A percentile compares a stretch with the other conserved stretches of the same genome.
Evolutionary conservation across 2,888 invertebrate genomes (phyloP).

Genomic region (Hypercompe scribonia): DNA sequence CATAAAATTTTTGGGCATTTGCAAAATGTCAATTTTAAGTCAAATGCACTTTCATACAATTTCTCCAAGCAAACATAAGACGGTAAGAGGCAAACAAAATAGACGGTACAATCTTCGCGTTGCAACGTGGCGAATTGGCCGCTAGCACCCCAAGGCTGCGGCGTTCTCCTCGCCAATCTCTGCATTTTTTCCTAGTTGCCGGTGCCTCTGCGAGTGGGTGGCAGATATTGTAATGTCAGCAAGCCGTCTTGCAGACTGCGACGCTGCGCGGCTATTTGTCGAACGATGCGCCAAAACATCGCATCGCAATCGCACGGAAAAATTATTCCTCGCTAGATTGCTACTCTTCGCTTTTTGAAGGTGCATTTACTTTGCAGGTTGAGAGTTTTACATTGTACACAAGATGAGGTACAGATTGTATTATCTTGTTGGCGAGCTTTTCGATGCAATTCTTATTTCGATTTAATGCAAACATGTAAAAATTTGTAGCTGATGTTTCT

Average conservation of each 20-base stretch:
- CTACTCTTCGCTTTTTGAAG: conserved; percentile 79
- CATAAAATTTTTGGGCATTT: conserved; percentile 66
- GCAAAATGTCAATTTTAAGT: conserved; percentile 74
- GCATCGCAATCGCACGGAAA: conserved; percentile 83
- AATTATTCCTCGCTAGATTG: conserved; percentile 81
- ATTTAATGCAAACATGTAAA: conserved; percentile 66
- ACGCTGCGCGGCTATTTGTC: conserved; percentile 76
- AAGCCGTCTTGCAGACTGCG: conserved; percentile 78
- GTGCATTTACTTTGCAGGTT: conserved; percentile 77
- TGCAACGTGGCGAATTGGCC: conserved; percentile 81
- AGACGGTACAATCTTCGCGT: conserved; percentile 82
- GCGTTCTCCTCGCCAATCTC: conserved; percentile 79
- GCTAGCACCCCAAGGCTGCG: conserved; percentile 78
- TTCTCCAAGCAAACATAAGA: conserved; percentile 80
- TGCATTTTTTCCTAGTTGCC: conserved; percentile 78
- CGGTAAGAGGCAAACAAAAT: conserved; percentile 82
- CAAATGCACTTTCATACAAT: conserved; percentile 75
- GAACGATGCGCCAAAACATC: conserved; percentile 85
- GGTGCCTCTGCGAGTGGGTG: conserved; percentile 61
- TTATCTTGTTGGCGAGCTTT: conserved; percentile 82
- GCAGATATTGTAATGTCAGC: conserved; percentile 81
- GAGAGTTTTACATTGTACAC: conserved; percentile 78
- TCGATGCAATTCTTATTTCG: conserved; percentile 76
- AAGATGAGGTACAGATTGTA: conserved; percentile 78
- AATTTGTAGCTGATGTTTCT: conserved; percentile 26